phyloP scores from a whole-genome alignment of 2,888 invertebrate genomes.

The Odontocerum albicorne region DNA sequence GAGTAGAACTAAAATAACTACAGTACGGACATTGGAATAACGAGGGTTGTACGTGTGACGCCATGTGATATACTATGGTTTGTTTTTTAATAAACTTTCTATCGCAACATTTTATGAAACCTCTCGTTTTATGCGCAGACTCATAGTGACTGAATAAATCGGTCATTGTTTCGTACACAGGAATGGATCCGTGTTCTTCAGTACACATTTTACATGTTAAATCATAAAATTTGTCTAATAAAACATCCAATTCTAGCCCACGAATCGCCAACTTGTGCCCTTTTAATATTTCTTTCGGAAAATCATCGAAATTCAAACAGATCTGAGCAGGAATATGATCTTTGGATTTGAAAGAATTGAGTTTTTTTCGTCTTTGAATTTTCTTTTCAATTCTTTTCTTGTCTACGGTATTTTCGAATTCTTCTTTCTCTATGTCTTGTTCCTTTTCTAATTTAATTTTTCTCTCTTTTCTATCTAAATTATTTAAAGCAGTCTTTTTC shows the following conservation, averaged over 20 bases:
- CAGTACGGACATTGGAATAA: background rate
- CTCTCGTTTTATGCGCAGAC: background rate
- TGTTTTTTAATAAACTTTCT: constrained; percentile 1
- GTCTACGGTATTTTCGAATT: too few relatives aligned
- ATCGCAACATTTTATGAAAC: constrained; percentile 1
- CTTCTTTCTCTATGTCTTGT: too few relatives aligned
- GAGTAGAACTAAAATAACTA: background rate
- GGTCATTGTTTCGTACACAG: background rate
- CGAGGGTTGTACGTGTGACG: constrained; percentile 5
- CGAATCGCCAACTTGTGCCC: background rate
- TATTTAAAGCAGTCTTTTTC: too few relatives aligned
- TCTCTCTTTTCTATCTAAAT: too few relatives aligned
- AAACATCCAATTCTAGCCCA: background rate
- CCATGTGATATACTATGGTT: constrained; percentile 7
- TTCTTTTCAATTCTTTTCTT: too few relatives aligned
- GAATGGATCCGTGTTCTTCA: too few relatives aligned
- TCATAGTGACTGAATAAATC: constrained; percentile 3
- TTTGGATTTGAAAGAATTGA: too few relatives aligned
- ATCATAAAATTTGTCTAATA: constrained; percentile 7
- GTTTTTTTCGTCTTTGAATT: too few relatives aligned
- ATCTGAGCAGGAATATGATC: too few relatives aligned
- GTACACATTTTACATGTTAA: background rate
- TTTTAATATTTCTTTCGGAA: too few relatives aligned
- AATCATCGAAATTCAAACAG: too few relatives aligned
- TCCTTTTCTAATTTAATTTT: too few relatives aligned